Base-by-base conservation (phyloP, 1,140 invertebrate species). In the Sogatella furcifera region DNA sequence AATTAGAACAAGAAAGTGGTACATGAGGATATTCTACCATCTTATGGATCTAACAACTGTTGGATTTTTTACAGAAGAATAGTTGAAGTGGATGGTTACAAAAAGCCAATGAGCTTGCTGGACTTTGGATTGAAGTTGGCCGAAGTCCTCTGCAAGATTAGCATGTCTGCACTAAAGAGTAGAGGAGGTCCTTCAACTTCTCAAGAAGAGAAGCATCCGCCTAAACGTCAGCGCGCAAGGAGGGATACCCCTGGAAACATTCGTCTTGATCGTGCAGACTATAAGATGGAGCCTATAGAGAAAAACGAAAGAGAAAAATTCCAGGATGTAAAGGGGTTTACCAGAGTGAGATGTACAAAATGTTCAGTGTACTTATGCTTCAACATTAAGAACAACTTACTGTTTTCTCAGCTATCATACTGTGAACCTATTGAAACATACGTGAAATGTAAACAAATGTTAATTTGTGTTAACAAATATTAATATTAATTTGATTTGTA, bases 1-100 rank as follows among this genome's bases (percentile, higher is more conserved):
- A 64, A 66, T 73, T 28, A 64, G 49, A 57, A 64, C 43, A 28
- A 55, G n/a, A 60, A 60, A 57, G 46, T 63, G 57, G 52, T 52
- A 60, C 31, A 22, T 60, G 17, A 42, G 58, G 19, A 34, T 63
- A 14, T 55, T 56, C 22, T 55, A 63, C 31, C 59, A 60, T 17
- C 21, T 59, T 9, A 38, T 56, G 1, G 58, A 60, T 38, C n/a
- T 46, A 5, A 5, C 19, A 15, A 19, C 6, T 46, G 19, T 46
- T 46, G 19, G 44, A 15, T 46, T 15, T 13, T 46, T 4, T 46
- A 46, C 44, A 46, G 13, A 19, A 46, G 13, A 46, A 13, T 46
- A 6, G 5, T 46, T 15, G 44, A 46, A 46, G 19, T 6, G 6
- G 19, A 46, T 15, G 44, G 44, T 4, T 15, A 5, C 44, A 46